phyloP scores from a whole-genome alignment of 2,797 vertebrate species.

The Pangasius larnaudii region DNA sequence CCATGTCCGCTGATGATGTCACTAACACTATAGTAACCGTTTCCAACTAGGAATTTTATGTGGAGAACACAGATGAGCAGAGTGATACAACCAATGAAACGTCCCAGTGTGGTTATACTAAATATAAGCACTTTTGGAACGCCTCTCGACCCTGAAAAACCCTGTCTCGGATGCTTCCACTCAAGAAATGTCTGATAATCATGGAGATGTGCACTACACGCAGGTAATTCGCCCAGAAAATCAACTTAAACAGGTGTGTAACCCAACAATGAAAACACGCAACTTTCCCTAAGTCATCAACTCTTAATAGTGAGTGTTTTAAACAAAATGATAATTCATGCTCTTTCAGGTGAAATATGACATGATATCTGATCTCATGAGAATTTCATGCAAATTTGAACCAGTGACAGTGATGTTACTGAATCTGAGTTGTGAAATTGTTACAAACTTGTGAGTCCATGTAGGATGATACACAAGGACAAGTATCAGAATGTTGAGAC shows the following conservation, averaged over 20 bases:
- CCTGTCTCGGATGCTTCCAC: neutral
- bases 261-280: neutral
- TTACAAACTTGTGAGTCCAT: slow-evolving; percentile 61
- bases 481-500: slow-evolving; percentile 49
- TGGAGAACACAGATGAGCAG: neutral
- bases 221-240: neutral
- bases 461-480: slow-evolving; percentile 63
- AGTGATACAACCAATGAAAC: neutral
- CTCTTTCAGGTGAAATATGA: neutral
- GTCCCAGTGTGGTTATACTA: neutral
- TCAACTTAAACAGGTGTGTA: neutral
- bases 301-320: neutral
- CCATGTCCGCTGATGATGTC: neutral
- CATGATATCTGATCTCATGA: neutral
- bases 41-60: neutral
- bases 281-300: neutral
- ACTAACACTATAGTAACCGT: neutral
- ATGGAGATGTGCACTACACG: neutral
- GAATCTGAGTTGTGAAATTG: neutral
- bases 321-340: neutral
- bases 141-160: no score
- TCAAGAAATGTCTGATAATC: neutral
- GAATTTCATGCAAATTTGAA: neutral
- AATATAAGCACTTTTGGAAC: neutral
- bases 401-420: neutral